Conservation (phyloP, 2,797 vertebrate genomes). For the Peromyscus nudipes region DNA sequence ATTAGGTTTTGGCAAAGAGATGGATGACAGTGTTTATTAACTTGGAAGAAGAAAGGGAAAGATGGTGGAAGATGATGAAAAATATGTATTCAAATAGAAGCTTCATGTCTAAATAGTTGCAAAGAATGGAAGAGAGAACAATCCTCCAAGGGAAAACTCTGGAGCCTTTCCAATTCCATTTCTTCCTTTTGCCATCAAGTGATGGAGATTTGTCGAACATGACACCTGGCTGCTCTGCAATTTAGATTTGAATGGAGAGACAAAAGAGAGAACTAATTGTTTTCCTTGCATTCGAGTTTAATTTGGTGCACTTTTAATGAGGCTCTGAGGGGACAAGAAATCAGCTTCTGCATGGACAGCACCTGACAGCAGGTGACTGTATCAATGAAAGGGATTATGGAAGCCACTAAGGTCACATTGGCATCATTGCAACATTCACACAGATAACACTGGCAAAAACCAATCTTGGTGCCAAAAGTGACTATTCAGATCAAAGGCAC, state of each 20-base stretch:
- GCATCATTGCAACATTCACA: neutral
- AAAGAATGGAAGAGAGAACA: neutral
- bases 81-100: neutral
- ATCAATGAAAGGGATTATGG: conserved; percentile 1
- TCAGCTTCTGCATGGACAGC: conserved; percentile 81
- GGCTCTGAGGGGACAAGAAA: conserved; percentile 82
- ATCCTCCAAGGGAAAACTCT: conserved; percentile 27
- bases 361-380: conserved; percentile 72
- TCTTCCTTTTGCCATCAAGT: conserved; percentile 84
- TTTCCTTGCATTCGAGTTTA: conserved; percentile 86
- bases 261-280: conserved; percentile 89
- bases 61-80: neutral
- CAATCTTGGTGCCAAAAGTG: conserved; percentile 35
- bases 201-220: conserved; percentile 87
- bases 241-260: conserved; percentile 84
- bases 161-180: conserved; percentile 85
- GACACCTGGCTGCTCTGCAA: conserved; percentile 86
- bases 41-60: neutral
- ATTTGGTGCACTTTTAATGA: conserved; percentile 88
- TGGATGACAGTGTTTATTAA: neutral
- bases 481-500: conserved; percentile 52
- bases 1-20: neutral
- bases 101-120: neutral
- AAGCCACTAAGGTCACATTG: conserved; percentile 46
- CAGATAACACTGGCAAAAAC: neutral